phyloP scores from a whole-genome alignment of 2,888 invertebrate species.

The Meliscaeva auricollis region DNA sequence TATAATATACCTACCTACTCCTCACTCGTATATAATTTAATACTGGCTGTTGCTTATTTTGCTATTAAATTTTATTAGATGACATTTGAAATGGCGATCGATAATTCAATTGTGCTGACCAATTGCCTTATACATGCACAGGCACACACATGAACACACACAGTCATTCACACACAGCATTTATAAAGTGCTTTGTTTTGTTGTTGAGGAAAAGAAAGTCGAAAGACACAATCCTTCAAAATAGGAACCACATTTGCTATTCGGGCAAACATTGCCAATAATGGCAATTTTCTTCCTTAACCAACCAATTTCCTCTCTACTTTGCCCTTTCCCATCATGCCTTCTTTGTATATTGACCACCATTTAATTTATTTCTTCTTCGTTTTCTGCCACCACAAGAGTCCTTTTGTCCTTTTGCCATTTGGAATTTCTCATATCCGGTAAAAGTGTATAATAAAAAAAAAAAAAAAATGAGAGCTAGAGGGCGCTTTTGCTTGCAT shows the following conservation, averaged over 20 bases:
- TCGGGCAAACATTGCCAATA: slow-evolving; percentile 40
- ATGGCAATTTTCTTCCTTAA: slow-evolving; percentile 60
- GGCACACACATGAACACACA: too few relatives aligned
- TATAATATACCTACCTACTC: background rate
- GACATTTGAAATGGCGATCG: slow-evolving; percentile 68
- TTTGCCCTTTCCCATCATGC: background rate
- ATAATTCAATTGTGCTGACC: slow-evolving; percentile 67
- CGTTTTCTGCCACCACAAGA: slow-evolving; percentile 24
- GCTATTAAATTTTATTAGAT: slow-evolving; percentile 70
- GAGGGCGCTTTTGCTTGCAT: slow-evolving; percentile 14
- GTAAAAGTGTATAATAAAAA: slow-evolving; percentile 31
- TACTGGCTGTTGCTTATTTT: slow-evolving; percentile 55
- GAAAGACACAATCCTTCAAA: slow-evolving; percentile 28
- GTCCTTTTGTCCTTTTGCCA: slow-evolving; percentile 48
- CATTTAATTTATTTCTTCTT: slow-evolving; percentile 63
- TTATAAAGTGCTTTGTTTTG: slow-evolving; percentile 6
- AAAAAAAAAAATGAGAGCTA: background rate
- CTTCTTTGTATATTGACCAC: slow-evolving; percentile 48
- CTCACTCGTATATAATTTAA: background rate
- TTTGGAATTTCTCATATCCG: slow-evolving; percentile 65
- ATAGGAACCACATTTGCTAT: slow-evolving; percentile 24
- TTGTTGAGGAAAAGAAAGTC: background rate
- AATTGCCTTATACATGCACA: slow-evolving; percentile 33
- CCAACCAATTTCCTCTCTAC: background rate
- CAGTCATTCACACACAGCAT: background rate